A percentile compares a stretch with the other conserved stretches of the same genome.
phyloP scores from a whole-genome alignment of 1,140 invertebrate species.

The Lycorma delicatula region DNA sequence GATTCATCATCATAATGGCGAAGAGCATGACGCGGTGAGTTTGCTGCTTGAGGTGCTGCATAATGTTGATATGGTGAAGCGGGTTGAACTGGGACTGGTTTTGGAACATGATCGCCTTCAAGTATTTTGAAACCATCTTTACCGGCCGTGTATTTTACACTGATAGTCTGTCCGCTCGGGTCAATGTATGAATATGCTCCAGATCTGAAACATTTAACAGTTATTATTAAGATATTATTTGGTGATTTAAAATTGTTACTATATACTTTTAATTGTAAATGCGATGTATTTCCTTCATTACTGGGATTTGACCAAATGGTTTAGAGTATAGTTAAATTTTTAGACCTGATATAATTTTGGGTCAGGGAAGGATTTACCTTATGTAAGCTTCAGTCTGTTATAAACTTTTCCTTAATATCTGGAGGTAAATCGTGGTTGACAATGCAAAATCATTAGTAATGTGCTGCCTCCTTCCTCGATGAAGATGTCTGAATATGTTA shows the following conservation, averaged over 20 bases:
- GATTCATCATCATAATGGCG: neutral
- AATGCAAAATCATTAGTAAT: no score
- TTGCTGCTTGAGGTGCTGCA: neutral
- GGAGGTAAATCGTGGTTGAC: no score
- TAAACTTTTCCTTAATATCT: no score
- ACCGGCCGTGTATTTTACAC: slow-evolving; percentile 43
- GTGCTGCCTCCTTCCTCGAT: no score
- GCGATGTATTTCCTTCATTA: neutral
- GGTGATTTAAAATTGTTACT: neutral
- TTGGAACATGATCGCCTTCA: slow-evolving; percentile 35
- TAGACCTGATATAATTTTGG: no score
- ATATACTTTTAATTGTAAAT: neutral
- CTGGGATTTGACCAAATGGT: no score
- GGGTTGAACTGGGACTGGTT: slow-evolving; percentile 14
- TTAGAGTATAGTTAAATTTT: no score
- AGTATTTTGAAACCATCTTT: slow-evolving; percentile 38
- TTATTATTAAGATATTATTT: neutral
- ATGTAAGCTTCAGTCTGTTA: no score
- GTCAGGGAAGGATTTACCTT: no score
- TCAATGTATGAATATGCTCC: slow-evolving; percentile 56
- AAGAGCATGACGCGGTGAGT: neutral
- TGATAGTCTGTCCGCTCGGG: slow-evolving; percentile 46
- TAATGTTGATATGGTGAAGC: slow-evolving; percentile 4
- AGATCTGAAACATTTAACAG: slow-evolving; percentile 33
- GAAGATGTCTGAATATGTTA: no score